Evolutionary conservation across 2,797 vertebrate species (phyloP), one percentile per base, ranked within the genome.

Genomic region (Acanthurus leucopareius): DNA sequence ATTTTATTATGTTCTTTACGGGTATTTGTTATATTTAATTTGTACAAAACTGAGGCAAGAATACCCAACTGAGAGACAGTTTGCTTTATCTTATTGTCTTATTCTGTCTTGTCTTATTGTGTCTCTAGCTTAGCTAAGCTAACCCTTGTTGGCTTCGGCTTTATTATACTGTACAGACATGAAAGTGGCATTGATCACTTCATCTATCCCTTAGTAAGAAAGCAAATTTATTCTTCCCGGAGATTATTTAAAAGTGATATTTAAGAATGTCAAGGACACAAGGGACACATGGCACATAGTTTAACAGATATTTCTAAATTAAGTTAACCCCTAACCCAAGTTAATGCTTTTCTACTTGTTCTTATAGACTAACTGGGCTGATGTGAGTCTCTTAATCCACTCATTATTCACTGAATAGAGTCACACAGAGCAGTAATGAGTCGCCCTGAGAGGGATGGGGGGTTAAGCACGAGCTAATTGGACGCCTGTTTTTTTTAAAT

Each of bases 351-450:
- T 42, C 4, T 2, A 64, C 1, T 57, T 49, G 52, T 47, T 74
- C 53, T 66, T 17, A 6, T 57, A 20, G 61, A 69, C 17, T 68
- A 84, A 88, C 68, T 68, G 57, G 65, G 20, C 65, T 75, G 60
- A 75, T 42, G 35, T 44, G 49, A 49, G 51, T 75, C 25, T 62
- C 45, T 20, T 86, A 75, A 80, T 69, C 56, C 48, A 17, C 68
- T 85, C 64, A 63, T 84, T 84, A 79, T 75, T 77, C 62, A 72
- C 28, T 62, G 17, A 68, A 57, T 11, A 38, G 19, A 79, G 59
- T 63, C 40, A 22, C 35, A 14, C 20, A 49, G 44, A 69, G 65
- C 25, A 53, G 14, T 81, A 86, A 82, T 88, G 72, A 79, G 38
- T 64, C 69, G 22, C 75, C 66, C 58, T 69, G 44, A 59, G 20